A percentile compares a stretch with the other conserved stretches of the same genome.
These are phyloP conservation scores for Serinus canaria DNA, from an alignment of 2,113 vertebrate genomes.

Conservation along the genomic window DNA sequence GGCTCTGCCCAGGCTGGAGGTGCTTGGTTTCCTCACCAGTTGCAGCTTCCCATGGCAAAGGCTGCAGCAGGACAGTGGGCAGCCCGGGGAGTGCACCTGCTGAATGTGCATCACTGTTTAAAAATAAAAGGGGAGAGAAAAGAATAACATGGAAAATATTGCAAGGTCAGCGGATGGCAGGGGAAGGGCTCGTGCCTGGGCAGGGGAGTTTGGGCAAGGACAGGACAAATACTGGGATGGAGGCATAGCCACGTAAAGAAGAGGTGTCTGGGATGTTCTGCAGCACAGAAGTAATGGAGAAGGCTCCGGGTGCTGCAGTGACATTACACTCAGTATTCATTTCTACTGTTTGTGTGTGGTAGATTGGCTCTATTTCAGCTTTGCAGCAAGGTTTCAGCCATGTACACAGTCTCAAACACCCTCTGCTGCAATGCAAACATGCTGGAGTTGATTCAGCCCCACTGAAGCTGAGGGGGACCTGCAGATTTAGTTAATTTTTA, in stretches of 20 bases:
- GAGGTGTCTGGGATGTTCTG: neutral
- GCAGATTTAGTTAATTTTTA: neutral
- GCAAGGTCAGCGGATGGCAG: neutral
- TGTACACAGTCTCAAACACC: neutral
- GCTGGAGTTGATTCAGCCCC: neutral
- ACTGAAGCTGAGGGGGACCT: neutral
- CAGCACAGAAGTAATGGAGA: neutral
- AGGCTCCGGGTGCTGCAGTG: neutral
- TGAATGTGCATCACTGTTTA: conserved; percentile 6
- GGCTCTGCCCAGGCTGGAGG: neutral
- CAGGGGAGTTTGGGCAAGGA: neutral
- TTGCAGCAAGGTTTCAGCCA: neutral
- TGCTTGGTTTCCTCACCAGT: neutral
- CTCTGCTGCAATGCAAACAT: neutral
- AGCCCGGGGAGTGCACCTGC: neutral
- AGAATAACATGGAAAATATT: conserved; percentile 4
- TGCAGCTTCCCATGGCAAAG: fast-evolving
- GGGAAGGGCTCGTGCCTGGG: neutral
- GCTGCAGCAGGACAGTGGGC: neutral
- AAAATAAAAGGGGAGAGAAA: conserved; percentile 31
- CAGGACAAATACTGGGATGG: neutral
- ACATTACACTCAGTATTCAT: neutral
- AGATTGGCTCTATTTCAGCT: neutral
- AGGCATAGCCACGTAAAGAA: neutral
- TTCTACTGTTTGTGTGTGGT: neutral